Percentiles rank a stretch among this genome's conserved stretches.
These are phyloP conservation scores for Papilio gigon DNA, from an alignment of 2,888 invertebrate species.

Conservation along the genomic window DNA sequence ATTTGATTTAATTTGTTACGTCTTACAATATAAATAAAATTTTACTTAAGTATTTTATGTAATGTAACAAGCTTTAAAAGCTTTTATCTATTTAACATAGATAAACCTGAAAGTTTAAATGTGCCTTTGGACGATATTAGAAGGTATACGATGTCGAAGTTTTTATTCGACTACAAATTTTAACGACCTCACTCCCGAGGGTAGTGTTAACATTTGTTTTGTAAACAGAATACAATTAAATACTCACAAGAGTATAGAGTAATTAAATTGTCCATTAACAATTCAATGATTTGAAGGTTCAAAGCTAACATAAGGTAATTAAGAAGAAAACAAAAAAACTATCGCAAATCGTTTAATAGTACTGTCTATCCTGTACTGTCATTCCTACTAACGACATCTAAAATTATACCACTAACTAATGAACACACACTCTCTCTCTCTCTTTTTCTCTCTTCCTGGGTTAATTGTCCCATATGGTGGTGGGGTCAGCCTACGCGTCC, in stretches of 20 bases:
- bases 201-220: conserved; percentile 12
- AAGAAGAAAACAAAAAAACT: too few species aligned
- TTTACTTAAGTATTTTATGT: too few species aligned
- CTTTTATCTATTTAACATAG: neutral
- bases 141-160: neutral
- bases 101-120: conserved; percentile 13
- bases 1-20: too few species aligned
- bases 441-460: too few species aligned
- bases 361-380: too few species aligned
- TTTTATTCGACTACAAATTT: conserved; percentile 15
- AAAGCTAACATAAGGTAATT: neutral
- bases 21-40: too few species aligned
- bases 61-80: neutral
- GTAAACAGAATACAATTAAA: neutral
- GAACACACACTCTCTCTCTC: too few species aligned
- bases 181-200: neutral
- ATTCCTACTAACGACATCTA: too few species aligned
- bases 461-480: too few species aligned
- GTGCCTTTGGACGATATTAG: neutral
- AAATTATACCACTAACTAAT: too few species aligned
- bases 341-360: too few species aligned
- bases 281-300: neutral
- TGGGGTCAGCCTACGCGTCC: too few species aligned
- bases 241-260: neutral
- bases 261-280: neutral